Base-by-base conservation (phyloP, 1,140 invertebrate genomes). In the Saxidomus purpurata region DNA sequence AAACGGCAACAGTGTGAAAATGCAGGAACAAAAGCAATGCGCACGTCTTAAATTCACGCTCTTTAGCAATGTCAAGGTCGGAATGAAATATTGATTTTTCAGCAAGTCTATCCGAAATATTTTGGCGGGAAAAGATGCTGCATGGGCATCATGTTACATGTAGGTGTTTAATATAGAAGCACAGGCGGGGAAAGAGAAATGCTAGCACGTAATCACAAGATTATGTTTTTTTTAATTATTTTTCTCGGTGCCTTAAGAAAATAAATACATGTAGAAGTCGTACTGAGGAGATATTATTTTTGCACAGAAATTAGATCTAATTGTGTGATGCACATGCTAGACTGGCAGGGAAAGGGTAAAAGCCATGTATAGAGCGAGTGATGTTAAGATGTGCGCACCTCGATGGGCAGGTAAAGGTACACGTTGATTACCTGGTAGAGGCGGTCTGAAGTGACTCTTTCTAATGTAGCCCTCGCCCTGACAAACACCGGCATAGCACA, bases 401-500 rank as follows among this genome's bases (percentile, higher is more conserved):
- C 82, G 67, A 83, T 90, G 88, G 19, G 89, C 63, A 67, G 89
- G 90, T 89, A 91, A 69, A 79, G 89, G 90, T 80, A 77, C 85
- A 71, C 83, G 80, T 77, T 88, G 74, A 74, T 92, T 93, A 89
- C 94, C 94, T 92, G 94, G 94, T 25, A 94, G 89, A 34, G 85
- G 74, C 1, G 94, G 94, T 38, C 91, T 88, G 74, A 92, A 90
- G 9, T 92, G 91, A 40, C 90, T 92, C 25, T 91, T 91, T 63
- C 91, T 91, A 13, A 92, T 90, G 74, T 93, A 91, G 13, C 94
- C 92, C 76, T 95, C 94, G 17, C 92, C 83, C 76, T 92, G 94
- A 81, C 93, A 94, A 17, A 94, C 93, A 31, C 94, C 94, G 86
- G 91, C 90, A 91, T 89, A 93, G 28, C 84, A 83, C 0, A 95